Conservation (phyloP, 2,113 vertebrate species). For the Paratilapia polleni region DNA sequence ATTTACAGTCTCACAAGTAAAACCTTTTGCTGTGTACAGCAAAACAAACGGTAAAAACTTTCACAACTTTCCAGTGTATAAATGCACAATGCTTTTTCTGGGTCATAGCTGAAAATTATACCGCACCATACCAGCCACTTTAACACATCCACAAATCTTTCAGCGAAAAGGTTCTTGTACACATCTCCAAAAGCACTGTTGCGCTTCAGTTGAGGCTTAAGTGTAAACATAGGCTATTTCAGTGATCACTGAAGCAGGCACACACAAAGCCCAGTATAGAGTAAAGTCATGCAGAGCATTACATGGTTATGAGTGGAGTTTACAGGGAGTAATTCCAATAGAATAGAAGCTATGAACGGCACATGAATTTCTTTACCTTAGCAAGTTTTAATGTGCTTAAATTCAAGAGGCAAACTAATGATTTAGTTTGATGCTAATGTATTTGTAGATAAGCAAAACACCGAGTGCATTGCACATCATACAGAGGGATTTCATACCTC, state of each 20-base stretch:
- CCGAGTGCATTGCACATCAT: slow-evolving; percentile 55
- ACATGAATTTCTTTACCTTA: slow-evolving; percentile 4
- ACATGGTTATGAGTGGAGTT: slow-evolving; percentile 58
- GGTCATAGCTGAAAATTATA: slow-evolving; percentile 22
- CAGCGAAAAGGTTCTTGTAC: slow-evolving; percentile 16
- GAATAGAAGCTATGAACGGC: slow-evolving; percentile 21
- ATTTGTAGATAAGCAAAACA: slow-evolving; percentile 44
- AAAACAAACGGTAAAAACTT: slow-evolving; percentile 26
- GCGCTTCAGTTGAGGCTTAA: slow-evolving; percentile 49
- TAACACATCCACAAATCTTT: background rate
- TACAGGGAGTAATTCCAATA: slow-evolving; percentile 33
- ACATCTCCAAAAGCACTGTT: slow-evolving; percentile 48
- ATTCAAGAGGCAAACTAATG: slow-evolving; percentile 27
- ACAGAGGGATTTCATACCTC: slow-evolving; percentile 50
- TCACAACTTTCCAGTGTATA: slow-evolving; percentile 8
- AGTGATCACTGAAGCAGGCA: slow-evolving; percentile 74
- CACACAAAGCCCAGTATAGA: slow-evolving; percentile 72
- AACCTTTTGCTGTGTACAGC: slow-evolving; percentile 6
- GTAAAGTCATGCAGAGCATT: slow-evolving; percentile 72
- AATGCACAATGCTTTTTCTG: slow-evolving; percentile 5
- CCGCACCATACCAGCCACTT: background rate
- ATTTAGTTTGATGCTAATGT: slow-evolving; percentile 12
- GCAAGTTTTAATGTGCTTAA: slow-evolving; percentile 6
- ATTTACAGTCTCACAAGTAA: slow-evolving; percentile 9
- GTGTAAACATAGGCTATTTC: slow-evolving; percentile 73